phyloP scores from a whole-genome alignment of 2,797 vertebrate genomes.

The Lagocephalus sceleratus region DNA sequence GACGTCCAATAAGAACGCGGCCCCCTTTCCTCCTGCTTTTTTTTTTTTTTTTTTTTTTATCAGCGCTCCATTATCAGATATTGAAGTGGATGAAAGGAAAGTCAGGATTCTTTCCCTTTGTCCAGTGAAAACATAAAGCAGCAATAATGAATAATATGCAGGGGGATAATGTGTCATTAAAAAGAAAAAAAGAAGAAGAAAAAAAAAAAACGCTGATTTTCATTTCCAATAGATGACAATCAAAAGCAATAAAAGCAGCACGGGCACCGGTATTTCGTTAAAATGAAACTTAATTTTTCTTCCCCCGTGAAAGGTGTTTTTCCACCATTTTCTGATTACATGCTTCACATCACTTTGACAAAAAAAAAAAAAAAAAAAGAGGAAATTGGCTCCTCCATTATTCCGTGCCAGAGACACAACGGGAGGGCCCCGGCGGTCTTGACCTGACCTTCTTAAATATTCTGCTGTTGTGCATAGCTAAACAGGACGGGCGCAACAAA shows the following conservation, averaged over 20 bases:
- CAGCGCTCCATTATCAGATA: conserved; percentile 34
- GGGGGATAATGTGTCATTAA: conserved; percentile 31
- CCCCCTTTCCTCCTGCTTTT: not conserved
- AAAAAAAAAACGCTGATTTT: no score
- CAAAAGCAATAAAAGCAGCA: conserved; percentile 49
- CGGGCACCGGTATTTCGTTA: conserved; percentile 43
- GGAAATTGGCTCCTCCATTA: conserved; percentile 63
- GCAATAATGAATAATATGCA: conserved; percentile 24
- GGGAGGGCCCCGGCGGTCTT: conserved; percentile 44
- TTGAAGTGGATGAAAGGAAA: conserved; percentile 43
- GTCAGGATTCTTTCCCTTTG: conserved; percentile 33
- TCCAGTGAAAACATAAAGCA: conserved; percentile 16
- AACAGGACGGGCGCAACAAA: conserved; percentile 31
- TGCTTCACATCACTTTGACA: conserved; percentile 44
- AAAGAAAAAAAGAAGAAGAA: no score
- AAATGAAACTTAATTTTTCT: conserved; percentile 46
- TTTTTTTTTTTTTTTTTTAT: no score
- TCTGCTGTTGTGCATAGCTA: conserved; percentile 29
- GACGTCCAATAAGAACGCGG: conserved; percentile 34
- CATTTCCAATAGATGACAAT: conserved; percentile 59
- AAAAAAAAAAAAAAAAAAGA: conserved; percentile 33
- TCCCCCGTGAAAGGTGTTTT: conserved; percentile 40
- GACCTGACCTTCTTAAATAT: conserved; percentile 48
- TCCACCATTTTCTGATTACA: conserved; percentile 50
- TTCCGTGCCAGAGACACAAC: conserved; percentile 43